A percentile compares a stretch with the other conserved stretches of the same genome.
These are phyloP conservation scores for Alcis repandata DNA, from an alignment of 2,888 invertebrate species.

Conservation along the genomic window DNA sequence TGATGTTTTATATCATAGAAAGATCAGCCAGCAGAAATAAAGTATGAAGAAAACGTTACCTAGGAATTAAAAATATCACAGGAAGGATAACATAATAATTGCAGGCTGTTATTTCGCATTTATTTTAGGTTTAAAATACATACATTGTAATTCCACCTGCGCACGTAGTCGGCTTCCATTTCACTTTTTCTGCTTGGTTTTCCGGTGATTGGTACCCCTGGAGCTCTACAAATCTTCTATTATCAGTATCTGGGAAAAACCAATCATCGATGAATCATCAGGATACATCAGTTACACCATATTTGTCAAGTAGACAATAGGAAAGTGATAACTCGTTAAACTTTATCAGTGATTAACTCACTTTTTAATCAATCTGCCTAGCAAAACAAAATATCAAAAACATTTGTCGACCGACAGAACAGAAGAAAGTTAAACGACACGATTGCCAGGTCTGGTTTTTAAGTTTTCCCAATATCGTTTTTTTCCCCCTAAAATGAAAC, in stretches of 20 bases:
- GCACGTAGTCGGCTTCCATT: conserved; percentile 24
- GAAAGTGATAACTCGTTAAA: background rate
- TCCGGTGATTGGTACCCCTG: background rate
- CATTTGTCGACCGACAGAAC: background rate
- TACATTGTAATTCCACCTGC: conserved; percentile 26
- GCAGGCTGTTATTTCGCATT: background rate
- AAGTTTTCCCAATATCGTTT: no score
- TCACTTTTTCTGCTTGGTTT: conserved; percentile 19
- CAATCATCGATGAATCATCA: conserved; percentile 22
- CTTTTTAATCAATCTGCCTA: conserved; percentile 10
- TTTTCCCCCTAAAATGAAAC: no score
- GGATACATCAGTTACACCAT: background rate
- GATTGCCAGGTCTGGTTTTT: no score
- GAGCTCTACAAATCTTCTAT: conserved; percentile 5
- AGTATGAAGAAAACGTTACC: no score
- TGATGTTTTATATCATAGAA: no score
- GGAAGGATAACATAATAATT: no score
- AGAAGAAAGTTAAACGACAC: no score
- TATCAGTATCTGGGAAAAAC: conserved; percentile 19
- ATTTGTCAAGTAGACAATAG: background rate
- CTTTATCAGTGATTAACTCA: background rate
- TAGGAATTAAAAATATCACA: no score
- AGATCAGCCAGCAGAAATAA: no score
- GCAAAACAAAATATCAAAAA: background rate
- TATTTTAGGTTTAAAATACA: background rate